phyloP scores from a whole-genome alignment of 2,113 vertebrate genomes.

The Acrocephalus kingi region DNA sequence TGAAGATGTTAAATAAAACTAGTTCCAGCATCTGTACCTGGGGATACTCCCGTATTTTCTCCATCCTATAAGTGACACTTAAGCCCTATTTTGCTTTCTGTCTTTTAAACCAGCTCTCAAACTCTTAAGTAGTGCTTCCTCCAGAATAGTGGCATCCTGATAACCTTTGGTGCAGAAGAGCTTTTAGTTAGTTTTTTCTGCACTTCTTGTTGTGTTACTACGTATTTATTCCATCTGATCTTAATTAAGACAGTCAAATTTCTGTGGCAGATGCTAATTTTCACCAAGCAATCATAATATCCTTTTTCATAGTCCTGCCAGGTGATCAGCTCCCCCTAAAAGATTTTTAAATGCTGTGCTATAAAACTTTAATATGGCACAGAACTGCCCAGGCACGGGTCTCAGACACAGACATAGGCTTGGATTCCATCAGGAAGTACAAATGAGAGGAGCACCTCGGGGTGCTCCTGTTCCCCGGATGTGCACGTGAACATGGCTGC shows the following conservation, averaged over 20 bases:
- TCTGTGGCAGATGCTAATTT: background rate
- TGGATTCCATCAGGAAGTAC: background rate
- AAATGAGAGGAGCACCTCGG: background rate
- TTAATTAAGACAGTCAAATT: background rate
- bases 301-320: background rate
- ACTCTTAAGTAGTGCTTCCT: background rate
- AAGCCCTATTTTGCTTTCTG: background rate
- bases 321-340: background rate
- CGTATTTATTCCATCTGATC: background rate
- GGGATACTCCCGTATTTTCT: background rate
- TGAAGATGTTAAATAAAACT: background rate
- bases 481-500: fast-evolving
- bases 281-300: background rate
- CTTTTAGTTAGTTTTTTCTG: background rate
- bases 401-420: background rate
- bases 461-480: background rate
- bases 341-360: background rate
- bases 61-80: background rate
- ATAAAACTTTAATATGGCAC: background rate
- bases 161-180: background rate
- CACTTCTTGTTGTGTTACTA: background rate
- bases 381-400: background rate
- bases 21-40: background rate
- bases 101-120: background rate
- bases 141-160: background rate